These are phyloP conservation scores for Rallus crepitans DNA, from an alignment of 2,797 vertebrate species.

Conservation along the genomic window DNA sequence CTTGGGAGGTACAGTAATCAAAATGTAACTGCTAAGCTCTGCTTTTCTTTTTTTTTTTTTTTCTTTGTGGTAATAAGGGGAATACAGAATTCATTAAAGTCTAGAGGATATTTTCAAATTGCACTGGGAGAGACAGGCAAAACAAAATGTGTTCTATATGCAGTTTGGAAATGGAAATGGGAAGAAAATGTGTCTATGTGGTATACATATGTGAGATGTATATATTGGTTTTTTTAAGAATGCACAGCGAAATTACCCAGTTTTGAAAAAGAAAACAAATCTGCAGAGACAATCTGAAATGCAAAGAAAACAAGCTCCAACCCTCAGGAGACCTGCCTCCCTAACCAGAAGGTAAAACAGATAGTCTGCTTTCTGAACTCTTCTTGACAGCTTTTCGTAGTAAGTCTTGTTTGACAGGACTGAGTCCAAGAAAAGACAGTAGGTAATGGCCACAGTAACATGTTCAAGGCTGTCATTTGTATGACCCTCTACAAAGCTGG, in stretches of 20 bases:
- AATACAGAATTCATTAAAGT: background rate
- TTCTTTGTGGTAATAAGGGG: background rate
- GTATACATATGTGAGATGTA: background rate
- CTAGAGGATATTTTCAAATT: background rate
- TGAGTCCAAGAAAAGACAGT: background rate
- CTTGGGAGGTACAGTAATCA: background rate
- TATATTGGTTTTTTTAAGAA: slow-evolving; percentile 66
- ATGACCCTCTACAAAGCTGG: background rate
- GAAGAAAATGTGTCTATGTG: background rate
- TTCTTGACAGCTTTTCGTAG: background rate
- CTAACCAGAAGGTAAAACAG: slow-evolving; percentile 87
- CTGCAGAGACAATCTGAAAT: slow-evolving; percentile 77
- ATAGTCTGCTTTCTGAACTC: background rate
- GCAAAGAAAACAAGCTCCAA: slow-evolving; percentile 77
- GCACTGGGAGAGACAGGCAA: background rate
- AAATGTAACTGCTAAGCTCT: background rate
- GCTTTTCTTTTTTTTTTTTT: background rate
- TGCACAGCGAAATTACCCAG: slow-evolving; percentile 74
- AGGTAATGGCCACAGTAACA: background rate
- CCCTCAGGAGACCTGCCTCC: slow-evolving; percentile 81
- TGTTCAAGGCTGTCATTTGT: fast-evolving
- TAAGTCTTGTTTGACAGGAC: background rate
- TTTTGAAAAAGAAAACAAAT: slow-evolving; percentile 78
- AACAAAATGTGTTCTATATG: background rate
- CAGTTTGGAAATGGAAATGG: background rate